Evolutionary conservation across 2,888 invertebrate genomes (phyloP).

Genomic region (Clanis bilineata): DNA sequence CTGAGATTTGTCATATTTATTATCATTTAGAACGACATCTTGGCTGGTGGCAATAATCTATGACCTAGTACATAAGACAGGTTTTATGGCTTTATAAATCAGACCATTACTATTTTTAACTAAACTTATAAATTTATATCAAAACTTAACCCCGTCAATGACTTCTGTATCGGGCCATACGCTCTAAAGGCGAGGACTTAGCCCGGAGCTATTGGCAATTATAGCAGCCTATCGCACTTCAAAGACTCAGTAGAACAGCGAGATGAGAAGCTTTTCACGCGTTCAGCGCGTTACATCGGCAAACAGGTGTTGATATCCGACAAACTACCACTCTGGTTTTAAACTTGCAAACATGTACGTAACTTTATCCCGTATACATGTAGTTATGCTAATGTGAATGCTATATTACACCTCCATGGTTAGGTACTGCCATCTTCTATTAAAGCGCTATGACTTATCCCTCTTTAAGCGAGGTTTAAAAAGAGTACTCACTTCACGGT

Average conservation of each 20-base stretch:
- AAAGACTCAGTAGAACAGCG: slow-evolving; percentile 57
- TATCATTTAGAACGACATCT: too few species aligned
- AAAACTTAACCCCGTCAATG: slow-evolving; percentile 14
- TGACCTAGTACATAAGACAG: too few species aligned
- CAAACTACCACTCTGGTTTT: neutral
- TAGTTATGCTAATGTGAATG: too few species aligned
- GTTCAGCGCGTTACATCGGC: slow-evolving; percentile 34
- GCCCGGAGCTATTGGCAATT: slow-evolving; percentile 76
- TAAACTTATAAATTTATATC: neutral
- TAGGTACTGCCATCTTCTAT: too few species aligned
- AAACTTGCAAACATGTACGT: neutral
- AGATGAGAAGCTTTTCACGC: slow-evolving; percentile 51
- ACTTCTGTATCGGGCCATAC: slow-evolving; percentile 31
- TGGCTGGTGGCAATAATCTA: too few species aligned
- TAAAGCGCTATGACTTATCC: too few species aligned
- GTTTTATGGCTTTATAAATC: too few species aligned
- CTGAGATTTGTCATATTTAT: too few species aligned
- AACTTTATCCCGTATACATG: too few species aligned
- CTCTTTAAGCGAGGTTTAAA: too few species aligned
- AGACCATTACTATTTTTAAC: neutral
- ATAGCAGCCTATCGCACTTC: slow-evolving; percentile 65
- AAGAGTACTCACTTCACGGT: too few species aligned
- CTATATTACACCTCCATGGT: too few species aligned
- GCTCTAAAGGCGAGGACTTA: slow-evolving; percentile 39
- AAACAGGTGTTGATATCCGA: slow-evolving; percentile 36